phyloP scores from a whole-genome alignment of 2,888 invertebrate species.

The Synanthedon myopaeformis region DNA sequence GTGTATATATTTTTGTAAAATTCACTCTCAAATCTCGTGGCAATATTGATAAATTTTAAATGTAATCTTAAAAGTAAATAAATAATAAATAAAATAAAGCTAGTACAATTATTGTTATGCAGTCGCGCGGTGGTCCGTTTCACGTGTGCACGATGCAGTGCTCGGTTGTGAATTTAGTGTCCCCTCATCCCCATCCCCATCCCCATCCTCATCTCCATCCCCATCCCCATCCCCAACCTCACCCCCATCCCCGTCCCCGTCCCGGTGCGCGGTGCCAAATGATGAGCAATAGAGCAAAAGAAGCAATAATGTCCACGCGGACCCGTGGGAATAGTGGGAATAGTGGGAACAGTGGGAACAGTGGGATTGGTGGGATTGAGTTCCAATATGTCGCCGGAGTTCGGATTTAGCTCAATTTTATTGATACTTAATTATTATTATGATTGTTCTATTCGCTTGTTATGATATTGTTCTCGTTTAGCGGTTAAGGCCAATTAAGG shows the following conservation, averaged over 20 bases:
- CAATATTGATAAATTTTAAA: conserved; percentile 61
- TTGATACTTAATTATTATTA: conserved; percentile 47
- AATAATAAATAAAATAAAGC: conserved; percentile 15
- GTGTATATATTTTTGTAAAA: conserved; percentile 67
- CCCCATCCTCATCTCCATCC: conserved; percentile 8
- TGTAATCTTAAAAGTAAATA: conserved; percentile 36
- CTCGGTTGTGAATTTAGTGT: conserved; percentile 57
- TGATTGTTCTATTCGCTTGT: conserved; percentile 49
- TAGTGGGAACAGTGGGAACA: too few relatives aligned
- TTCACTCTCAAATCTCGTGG: conserved; percentile 56
- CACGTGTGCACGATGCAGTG: conserved; percentile 21
- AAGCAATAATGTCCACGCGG: neutral
- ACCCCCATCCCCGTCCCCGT: conserved; percentile 3
- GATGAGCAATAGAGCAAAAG: conserved; percentile 23
- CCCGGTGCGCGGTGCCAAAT: conserved; percentile 43
- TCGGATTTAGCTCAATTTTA: conserved; percentile 65
- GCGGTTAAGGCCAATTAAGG: too few relatives aligned
- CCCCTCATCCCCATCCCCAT: conserved; percentile 20
- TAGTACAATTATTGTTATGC: conserved; percentile 55
- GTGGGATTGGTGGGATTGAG: too few relatives aligned
- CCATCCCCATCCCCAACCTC: conserved; percentile 6
- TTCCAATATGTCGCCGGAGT: conserved; percentile 16
- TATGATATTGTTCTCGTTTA: conserved; percentile 32
- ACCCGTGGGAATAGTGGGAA: too few relatives aligned
- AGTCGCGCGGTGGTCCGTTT: conserved; percentile 6